Evolutionary conservation across 2,113 vertebrate genomes (phyloP), one percentile per base, ranked within the genome.

Genomic region (Sialia sialis): DNA sequence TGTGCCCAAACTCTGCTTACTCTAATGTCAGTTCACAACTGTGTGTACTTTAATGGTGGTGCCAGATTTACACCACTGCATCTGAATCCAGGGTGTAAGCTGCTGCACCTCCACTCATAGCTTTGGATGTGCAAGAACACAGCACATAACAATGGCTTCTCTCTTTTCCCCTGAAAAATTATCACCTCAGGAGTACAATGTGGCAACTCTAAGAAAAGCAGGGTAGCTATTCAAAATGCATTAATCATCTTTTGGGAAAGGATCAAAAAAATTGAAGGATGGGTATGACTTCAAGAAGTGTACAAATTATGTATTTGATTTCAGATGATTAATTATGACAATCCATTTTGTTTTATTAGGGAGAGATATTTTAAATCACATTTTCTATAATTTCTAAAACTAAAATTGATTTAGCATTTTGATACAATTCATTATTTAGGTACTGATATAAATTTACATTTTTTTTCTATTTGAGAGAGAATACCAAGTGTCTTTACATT

Each of bases 321-420:
- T 87, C 64, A 78, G 52, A 72, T 81, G 19, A 90, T 89, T 78
- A 89, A 93, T 90, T 87, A 52, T 13, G 87, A 39, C 43, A 90
- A 74, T 90, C 25, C 11, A 27, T 89, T 90, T 75, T 64, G 36
- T 78, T 48, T 30, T 75, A 77, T n/a, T 80, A 67, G 29, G 22
- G 15, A 86, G 41, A 36, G 63, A 67, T 21, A 77, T 51, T 92
- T 93, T 23, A 77, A 80, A 81, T 77, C 34, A 59, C 41, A 89
- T 70, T 78, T 86, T 46, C 72, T 72, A 29, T 74, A 9, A 43
- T 56, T 78, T 82, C 39, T 60, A 85, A 91, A 92, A 49, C 26
- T 34, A 52, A 87, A 86, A 75, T 78, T 89, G 60, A 72, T 81
- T 88, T 80, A 92, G 34, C 67, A 51, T 95, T 88, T 94, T 89